A percentile compares a stretch with the other conserved stretches of the same genome.
Evolutionary conservation across 1,140 invertebrate genomes (phyloP).

Genomic region (Amyelois transitella): DNA sequence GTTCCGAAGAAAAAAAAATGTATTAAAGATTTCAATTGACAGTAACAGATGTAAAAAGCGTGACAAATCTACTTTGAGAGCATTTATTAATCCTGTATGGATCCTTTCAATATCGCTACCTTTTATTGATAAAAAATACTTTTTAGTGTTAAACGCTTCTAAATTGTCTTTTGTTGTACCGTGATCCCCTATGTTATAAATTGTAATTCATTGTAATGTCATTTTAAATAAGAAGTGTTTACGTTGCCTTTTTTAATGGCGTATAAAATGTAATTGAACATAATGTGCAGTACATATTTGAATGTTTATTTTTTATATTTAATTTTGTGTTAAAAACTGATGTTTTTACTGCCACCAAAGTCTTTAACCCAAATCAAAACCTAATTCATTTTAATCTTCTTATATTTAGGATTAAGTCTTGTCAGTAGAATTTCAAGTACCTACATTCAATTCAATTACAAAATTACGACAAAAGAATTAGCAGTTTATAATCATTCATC

Average conservation of each 20-base stretch:
- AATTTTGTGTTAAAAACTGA: too few species aligned
- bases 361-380: too few species aligned
- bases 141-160: slow-evolving; percentile 24
- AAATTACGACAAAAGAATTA: too few species aligned
- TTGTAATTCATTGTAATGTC: slow-evolving; percentile 11
- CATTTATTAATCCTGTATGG: slow-evolving; percentile 26
- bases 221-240: not conserved
- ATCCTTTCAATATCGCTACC: slow-evolving; percentile 28
- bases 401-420: too few species aligned
- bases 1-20: slow-evolving; percentile 8
- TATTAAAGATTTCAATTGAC: slow-evolving; percentile 21
- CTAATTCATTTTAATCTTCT: too few species aligned
- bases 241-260: not conserved
- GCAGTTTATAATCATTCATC: too few species aligned
- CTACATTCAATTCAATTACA: too few species aligned
- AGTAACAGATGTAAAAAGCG: slow-evolving; percentile 51
- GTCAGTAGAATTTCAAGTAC: too few species aligned
- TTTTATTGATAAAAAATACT: slow-evolving; percentile 55
- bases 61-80: slow-evolving; percentile 52
- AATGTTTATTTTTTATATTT: not conserved
- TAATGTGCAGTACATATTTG: not conserved
- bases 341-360: too few species aligned
- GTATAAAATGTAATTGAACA: not conserved
- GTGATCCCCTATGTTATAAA: slow-evolving; percentile 54
- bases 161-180: slow-evolving; percentile 38